phyloP scores from a whole-genome alignment of 1,140 invertebrate genomes.

The Chironomus tepperi region DNA sequence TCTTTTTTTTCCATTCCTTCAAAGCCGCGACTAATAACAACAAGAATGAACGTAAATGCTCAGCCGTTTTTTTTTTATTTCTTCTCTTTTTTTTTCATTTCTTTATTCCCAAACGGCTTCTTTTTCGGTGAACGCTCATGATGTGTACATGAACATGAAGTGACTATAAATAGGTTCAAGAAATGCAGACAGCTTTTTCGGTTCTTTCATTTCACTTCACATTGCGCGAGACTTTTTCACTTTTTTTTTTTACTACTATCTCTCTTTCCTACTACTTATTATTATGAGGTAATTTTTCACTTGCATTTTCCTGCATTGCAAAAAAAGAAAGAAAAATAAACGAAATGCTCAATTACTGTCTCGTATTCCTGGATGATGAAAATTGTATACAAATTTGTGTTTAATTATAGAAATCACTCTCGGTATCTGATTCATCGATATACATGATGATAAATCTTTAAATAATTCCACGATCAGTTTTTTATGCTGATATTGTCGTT shows the following conservation, averaged over 20 bases:
- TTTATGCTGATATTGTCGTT: no score
- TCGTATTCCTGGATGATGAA: no score
- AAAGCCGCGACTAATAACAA: slow-evolving; percentile 12
- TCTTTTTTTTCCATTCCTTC: slow-evolving; percentile 4
- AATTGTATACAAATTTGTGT: no score
- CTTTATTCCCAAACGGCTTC: neutral
- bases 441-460: slow-evolving; percentile 14
- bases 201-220: slow-evolving; percentile 1
- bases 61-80: neutral
- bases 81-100: neutral
- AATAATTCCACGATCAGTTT: neutral
- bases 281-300: neutral
- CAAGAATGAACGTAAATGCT: slow-evolving; percentile 2
- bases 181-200: slow-evolving; percentile 20
- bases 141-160: slow-evolving; percentile 19
- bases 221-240: neutral
- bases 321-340: no score
- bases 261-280: no score
- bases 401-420: no score
- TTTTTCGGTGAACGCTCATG: slow-evolving; percentile 21
- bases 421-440: no score
- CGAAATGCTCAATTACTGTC: no score
- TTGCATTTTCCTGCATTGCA: neutral
- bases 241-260: no score
- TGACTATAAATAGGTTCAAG: slow-evolving; percentile 20